These are phyloP conservation scores for Laupala kohalensis DNA, from an alignment of 1,140 invertebrate species.

Conservation along the genomic window DNA sequence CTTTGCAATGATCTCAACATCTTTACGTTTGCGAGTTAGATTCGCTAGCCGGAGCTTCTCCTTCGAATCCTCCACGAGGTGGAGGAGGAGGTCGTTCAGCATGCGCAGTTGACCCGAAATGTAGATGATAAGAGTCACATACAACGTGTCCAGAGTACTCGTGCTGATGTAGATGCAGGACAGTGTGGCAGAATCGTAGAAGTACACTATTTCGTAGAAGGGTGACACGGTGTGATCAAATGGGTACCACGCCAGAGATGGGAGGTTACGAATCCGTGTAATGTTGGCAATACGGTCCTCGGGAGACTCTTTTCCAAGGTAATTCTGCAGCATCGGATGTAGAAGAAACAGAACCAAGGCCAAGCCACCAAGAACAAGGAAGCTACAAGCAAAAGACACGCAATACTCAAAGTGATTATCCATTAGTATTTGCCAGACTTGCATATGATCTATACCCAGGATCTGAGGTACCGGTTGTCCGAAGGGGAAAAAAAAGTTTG, in stretches of 20 bases:
- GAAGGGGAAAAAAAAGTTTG: too few species aligned
- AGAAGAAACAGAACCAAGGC: not conserved
- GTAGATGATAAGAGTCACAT: not conserved
- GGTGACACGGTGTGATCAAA: not conserved
- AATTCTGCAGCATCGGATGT: not conserved
- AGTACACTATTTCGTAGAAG: not conserved
- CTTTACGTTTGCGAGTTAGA: too few species aligned
- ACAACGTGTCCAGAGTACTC: not conserved
- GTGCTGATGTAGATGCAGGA: not conserved
- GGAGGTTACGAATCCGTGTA: not conserved
- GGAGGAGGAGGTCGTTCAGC: not conserved
- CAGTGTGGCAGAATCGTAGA: not conserved
- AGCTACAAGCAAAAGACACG: too few species aligned
- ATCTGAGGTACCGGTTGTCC: too few species aligned
- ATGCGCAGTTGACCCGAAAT: not conserved
- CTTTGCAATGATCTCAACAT: too few species aligned
- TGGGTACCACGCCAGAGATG: not conserved
- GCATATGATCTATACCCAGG: too few species aligned
- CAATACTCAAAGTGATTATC: too few species aligned
- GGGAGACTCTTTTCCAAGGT: not conserved
- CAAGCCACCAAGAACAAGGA: not conserved
- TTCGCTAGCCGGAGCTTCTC: not conserved
- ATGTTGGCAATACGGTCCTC: not conserved
- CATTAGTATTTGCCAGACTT: too few species aligned
- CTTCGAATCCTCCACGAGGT: not conserved